Evolutionary conservation across 2,888 invertebrate genomes (phyloP).

Genomic region (Scaptomyza cyrtandrae): DNA sequence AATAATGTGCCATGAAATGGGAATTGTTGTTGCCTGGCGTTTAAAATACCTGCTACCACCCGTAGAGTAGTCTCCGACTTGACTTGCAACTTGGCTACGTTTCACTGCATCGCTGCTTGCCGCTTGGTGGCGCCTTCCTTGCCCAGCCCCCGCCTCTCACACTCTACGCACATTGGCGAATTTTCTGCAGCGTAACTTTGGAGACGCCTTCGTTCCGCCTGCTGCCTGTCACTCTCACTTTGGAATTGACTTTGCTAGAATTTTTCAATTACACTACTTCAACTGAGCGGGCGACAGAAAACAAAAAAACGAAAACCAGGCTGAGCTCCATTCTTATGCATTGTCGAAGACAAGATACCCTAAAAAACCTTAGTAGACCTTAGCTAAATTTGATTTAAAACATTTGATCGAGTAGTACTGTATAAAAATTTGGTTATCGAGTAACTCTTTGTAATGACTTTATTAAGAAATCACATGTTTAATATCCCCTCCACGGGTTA

Average conservation of each 20-base stretch:
- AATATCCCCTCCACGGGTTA: not conserved
- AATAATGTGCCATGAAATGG: constrained; percentile 83
- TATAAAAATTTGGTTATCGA: too few relatives aligned
- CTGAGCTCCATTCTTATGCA: not conserved
- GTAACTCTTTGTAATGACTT: too few relatives aligned
- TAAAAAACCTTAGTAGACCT: too few relatives aligned
- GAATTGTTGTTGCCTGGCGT: constrained; percentile 66
- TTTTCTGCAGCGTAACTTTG: constrained; percentile 77
- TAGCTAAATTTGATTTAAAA: too few relatives aligned
- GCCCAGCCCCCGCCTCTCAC: not conserved
- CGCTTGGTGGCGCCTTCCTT: constrained; percentile 13
- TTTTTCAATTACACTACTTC: constrained; percentile 80
- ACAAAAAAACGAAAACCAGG: constrained; percentile 6
- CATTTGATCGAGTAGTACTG: too few relatives aligned
- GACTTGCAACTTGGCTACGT: constrained; percentile 60
- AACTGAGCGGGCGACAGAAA: constrained; percentile 47
- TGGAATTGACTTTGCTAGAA: constrained; percentile 80
- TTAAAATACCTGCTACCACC: constrained; percentile 16
- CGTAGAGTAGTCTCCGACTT: constrained; percentile 23
- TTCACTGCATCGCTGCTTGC: constrained; percentile 55
- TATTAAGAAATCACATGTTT: not conserved
- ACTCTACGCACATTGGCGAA: constrained; percentile 62
- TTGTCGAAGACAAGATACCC: constrained; percentile 14
- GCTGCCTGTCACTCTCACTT: constrained; percentile 78
- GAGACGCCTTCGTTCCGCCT: constrained; percentile 68